Evolutionary conservation across 2,888 invertebrate species (phyloP).

Genomic region (Artemia sp.): DNA sequence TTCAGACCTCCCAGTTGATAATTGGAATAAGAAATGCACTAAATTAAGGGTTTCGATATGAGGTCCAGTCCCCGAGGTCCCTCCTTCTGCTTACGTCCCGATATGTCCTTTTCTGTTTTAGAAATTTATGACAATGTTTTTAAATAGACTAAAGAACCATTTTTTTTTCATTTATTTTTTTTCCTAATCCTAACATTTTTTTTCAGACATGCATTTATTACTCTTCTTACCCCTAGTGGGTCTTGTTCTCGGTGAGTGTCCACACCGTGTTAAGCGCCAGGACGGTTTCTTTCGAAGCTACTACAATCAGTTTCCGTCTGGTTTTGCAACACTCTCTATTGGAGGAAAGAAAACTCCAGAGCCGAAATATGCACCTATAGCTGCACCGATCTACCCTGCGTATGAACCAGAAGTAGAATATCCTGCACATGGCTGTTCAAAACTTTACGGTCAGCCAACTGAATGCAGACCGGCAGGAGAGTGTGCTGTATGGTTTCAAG

Average conservation of each 20-base stretch:
- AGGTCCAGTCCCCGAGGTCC: no score
- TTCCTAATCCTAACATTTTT: no score
- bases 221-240: neutral
- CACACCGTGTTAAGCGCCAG: neutral
- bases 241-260: neutral
- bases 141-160: no score
- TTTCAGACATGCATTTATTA: neutral
- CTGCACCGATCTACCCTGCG: neutral
- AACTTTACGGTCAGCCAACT: slow-evolving; percentile 17
- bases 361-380: neutral
- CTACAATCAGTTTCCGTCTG: neutral
- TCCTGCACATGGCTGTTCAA: slow-evolving; percentile 19
- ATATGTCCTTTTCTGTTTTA: no score
- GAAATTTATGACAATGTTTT: no score
- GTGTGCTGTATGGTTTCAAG: slow-evolving; percentile 21
- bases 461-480: slow-evolving; percentile 20
- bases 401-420: slow-evolving; percentile 6
- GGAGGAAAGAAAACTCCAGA: slow-evolving; percentile 2
- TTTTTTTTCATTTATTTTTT: no score
- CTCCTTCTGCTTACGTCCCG: no score
- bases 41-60: no score
- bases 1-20: no score
- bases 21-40: no score
- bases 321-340: slow-evolving; percentile 10
- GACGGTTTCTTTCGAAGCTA: slow-evolving; percentile 3